Evolutionary conservation across 2,797 vertebrate genomes (phyloP).

Genomic region (Myoxocephalus aenaeus): DNA sequence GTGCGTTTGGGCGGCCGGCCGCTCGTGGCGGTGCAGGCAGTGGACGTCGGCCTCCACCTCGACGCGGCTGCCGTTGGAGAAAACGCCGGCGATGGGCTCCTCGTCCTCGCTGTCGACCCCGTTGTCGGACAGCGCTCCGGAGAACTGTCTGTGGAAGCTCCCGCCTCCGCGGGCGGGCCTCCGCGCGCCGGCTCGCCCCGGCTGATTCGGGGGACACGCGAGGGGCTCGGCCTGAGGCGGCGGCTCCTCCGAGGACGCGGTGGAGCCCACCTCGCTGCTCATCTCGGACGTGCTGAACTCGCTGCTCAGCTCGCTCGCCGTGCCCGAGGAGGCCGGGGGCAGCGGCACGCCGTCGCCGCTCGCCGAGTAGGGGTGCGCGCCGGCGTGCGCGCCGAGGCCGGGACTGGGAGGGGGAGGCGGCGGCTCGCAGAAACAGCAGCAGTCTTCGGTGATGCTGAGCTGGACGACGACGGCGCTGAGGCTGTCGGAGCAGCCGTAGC

Average conservation of each 20-base stretch:
- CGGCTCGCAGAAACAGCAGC: constrained; percentile 95
- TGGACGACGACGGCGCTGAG: constrained; percentile 94
- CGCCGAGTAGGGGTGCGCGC: constrained; percentile 38
- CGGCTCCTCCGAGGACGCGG: constrained; percentile 93
- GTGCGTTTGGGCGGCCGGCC: constrained; percentile 50
- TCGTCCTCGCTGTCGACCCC: constrained; percentile 97
- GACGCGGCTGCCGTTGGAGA: constrained; percentile 95
- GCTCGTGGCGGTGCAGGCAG: constrained; percentile 79
- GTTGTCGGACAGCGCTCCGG: constrained; percentile 93
- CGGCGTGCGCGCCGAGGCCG: constrained; percentile 68
- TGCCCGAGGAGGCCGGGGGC: constrained; percentile 88
- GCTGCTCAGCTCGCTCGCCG: constrained; percentile 93
- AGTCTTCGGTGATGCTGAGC: constrained; percentile 94
- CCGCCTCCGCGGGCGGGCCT: constrained; percentile 47
- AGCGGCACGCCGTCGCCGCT: constrained; percentile 57
- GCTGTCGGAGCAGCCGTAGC: constrained; percentile 94
- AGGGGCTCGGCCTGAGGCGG: constrained; percentile 72
- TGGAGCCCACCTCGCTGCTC: constrained; percentile 98
- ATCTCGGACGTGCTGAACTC: constrained; percentile 98
- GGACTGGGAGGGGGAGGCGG: constrained; percentile 89
- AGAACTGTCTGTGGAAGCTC: constrained; percentile 93
- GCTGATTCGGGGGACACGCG: constrained; percentile 38
- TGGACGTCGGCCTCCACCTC: constrained; percentile 97
- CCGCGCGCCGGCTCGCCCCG: constrained; percentile 33
- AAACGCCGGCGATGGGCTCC: constrained; percentile 95